Evolutionary conservation across 2,113 vertebrate species (phyloP), one percentile per base, ranked within the genome.

Genomic region (Paracanthobrama guichenoti): DNA sequence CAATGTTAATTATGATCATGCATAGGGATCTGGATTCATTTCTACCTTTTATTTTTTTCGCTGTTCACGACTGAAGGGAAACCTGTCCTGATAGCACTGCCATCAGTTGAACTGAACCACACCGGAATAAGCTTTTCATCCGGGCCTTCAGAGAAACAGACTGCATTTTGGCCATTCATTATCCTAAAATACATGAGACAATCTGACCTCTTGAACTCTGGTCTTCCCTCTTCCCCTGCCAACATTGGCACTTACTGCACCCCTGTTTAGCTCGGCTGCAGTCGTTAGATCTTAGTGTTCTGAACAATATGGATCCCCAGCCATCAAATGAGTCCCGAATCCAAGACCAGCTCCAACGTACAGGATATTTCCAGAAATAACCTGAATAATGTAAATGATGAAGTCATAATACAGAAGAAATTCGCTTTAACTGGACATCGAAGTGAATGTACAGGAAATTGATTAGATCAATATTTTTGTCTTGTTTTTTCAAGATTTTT

Each of bases 51-150:
- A 59, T 67, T 76, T 50, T 12, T 74, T 82, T 6, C 10, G 22
- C 20, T 81, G 77, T 79, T 66, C 53, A 42, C 55, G 20, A 57
- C 79, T 28, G 39, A 59, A 13, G 84, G 55, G 80, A 88, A 67
- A 55, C 69, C 67, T 89, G 67, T 85, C 57, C 76, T 77, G 82
- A 86, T 79, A 86, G 86, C 88, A 89, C 88, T 89, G 88, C 87
- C 87, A 81, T 81, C 76, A 88, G 81, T 72, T 22, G 69, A 75
- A 81, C 85, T 82, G 69, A 81, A 83, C 24, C 22, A 39, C 69
- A 73, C 62, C 39, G 26, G 44, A 78, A 57, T 60, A 78, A 60
- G 55, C 55, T 26, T 57, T 83, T 85, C 35, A 20, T 79, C 53
- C 73, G 48, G 79, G 81, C 28, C 48, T 28, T 82, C 75, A 24